Evolutionary conservation across 2,797 vertebrate genomes (phyloP), one percentile per base, ranked within the genome.

Genomic region (Rhinichthys osculus): DNA sequence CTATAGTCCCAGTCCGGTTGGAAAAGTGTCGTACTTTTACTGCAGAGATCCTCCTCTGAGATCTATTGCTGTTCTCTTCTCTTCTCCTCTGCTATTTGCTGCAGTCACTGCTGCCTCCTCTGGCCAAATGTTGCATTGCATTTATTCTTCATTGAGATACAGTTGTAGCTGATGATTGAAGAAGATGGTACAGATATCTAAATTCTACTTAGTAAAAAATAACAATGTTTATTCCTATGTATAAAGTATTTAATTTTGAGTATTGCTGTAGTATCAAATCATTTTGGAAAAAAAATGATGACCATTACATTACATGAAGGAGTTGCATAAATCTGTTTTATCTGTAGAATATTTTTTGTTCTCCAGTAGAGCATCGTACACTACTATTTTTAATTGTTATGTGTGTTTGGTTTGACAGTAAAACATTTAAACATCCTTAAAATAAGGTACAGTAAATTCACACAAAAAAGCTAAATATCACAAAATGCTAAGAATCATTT

Each of bases 11-110:
- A 90, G 90, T 54, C 92, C 83, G 86, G 88, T 89, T 88, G 91
- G 92, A 92, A 93, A 93, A 95, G 94, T 95, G 95, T 95, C 92
- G 92, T 95, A 95, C 95, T 95, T 94, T 93, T 93, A 93, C 94
- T 96, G 95, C 95, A 95, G 95, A 95, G 94, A 92, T 80, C 57
- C 89, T 92, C 91, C 91, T 91, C 91, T 91, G 93, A 90, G 87
- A 87, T 78, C 57, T 73, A 59, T 81, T 92, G 90, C 93, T 95
- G 94, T 94, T 92, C 90, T 89, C 89, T 94, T 92, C 90, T 89
- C 90, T 90, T 87, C 91, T 92, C 90, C 87, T 42, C n/a, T 44
- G 52, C 81, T 73, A 78, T 89, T 88, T 78, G 11, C 10, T 77
- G 54, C 84, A 91, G 89, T 89, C 87, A 84, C 88, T 94, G 92